phyloP scores from a whole-genome alignment of 1,140 invertebrate species.

The Lamellibrachia luymesi region DNA sequence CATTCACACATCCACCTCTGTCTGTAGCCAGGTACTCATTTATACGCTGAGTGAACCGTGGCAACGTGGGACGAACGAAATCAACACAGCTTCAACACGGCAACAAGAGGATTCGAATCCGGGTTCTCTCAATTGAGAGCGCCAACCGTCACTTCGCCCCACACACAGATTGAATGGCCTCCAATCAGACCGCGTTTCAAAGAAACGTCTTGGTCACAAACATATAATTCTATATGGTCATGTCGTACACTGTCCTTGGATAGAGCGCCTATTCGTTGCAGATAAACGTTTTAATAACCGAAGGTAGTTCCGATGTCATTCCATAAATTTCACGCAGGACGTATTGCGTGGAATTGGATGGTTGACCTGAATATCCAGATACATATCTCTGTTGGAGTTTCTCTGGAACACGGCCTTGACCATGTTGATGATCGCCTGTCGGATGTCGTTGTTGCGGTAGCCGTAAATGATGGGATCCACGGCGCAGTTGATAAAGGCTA shows the following conservation, averaged over 20 bases:
- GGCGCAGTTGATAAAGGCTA: constrained; percentile 12
- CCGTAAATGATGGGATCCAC: constrained; percentile 12
- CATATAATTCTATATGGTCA: no score
- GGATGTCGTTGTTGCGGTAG: constrained; percentile 5
- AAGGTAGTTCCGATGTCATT: neutral
- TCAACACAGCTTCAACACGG: no score
- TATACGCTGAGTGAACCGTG: no score
- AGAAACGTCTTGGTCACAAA: no score
- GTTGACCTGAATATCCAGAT: neutral
- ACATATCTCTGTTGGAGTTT: neutral
- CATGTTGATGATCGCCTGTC: neutral
- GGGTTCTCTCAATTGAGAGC: no score
- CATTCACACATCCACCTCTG: no score
- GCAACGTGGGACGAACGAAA: no score
- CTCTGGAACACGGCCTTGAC: neutral
- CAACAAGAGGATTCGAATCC: no score
- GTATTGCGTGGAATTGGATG: neutral
- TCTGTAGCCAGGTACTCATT: no score
- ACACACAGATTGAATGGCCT: no score
- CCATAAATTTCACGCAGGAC: neutral
- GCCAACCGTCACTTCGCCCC: no score
- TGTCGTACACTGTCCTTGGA: neutral
- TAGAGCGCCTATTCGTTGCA: neutral
- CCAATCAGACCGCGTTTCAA: no score
- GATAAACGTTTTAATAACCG: neutral